Percentiles rank a stretch among this genome's conserved stretches.
Evolutionary conservation across 2,888 invertebrate species (phyloP).

Genomic region (Chymomyza fuscimana): DNA sequence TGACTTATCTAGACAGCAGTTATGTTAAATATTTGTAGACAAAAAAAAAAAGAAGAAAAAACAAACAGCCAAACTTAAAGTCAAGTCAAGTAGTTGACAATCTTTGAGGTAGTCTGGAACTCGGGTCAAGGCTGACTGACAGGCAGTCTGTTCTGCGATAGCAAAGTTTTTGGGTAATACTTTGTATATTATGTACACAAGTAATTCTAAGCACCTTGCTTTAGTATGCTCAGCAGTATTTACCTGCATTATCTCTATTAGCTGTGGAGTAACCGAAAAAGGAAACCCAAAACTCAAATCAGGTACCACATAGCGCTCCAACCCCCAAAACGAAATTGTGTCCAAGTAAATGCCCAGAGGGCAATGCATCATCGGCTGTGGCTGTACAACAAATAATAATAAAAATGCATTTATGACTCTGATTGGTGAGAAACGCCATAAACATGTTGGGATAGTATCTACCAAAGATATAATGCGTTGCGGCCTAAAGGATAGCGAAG

Average conservation of each 20-base stretch:
- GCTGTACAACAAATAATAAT: conserved; percentile 50
- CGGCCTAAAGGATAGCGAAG: not conserved
- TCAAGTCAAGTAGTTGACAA: conserved; percentile 52
- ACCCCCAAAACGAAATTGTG: not conserved
- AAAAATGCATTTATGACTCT: conserved; percentile 68
- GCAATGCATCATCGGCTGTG: conserved; percentile 40
- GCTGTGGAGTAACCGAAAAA: conserved; percentile 8
- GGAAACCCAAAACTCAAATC: not conserved
- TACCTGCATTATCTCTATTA: conserved; percentile 45
- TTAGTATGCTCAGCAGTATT: conserved; percentile 8
- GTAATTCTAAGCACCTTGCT: conserved; percentile 9
- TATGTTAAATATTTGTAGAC: conserved; percentile 64
- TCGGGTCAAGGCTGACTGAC: conserved; percentile 37
- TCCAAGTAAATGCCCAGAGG: conserved; percentile 26
- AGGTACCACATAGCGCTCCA: not conserved
- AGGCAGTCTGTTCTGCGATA: conserved; percentile 19
- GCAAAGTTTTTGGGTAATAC: conserved; percentile 15
- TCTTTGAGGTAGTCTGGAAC: conserved; percentile 21
- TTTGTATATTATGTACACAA: conserved; percentile 22
- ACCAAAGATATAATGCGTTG: conserved; percentile 15
- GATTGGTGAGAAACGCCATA: conserved; percentile 60
- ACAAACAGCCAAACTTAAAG: conserved; percentile 40
- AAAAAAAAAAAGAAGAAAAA: conserved; percentile 34
- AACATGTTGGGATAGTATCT: conserved; percentile 32
- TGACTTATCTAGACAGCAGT: conserved; percentile 34